A percentile compares a stretch with the other conserved stretches of the same genome.
phyloP scores from a whole-genome alignment of 2,797 vertebrate species.

The Coregonus suidteri region DNA sequence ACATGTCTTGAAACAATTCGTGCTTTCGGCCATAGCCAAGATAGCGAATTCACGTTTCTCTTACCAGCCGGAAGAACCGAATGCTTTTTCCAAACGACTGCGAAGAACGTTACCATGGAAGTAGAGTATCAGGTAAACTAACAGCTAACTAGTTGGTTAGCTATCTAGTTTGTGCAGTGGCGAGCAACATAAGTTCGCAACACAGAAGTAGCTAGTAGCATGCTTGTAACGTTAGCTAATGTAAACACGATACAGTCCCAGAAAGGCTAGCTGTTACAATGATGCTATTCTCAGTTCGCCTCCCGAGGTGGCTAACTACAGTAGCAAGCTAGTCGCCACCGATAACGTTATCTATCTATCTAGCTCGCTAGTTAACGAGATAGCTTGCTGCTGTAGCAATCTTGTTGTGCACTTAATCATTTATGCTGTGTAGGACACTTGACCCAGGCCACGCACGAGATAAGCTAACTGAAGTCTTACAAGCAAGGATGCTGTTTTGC shows the following conservation, averaged over 20 bases:
- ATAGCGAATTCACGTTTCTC: slow-evolving; percentile 87
- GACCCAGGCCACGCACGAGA: too few relatives aligned
- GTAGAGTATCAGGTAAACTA: slow-evolving; percentile 86
- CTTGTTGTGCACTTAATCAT: too few relatives aligned
- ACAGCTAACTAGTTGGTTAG: too few relatives aligned
- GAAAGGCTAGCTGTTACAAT: too few relatives aligned
- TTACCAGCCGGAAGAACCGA: slow-evolving; percentile 83
- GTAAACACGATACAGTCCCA: not conserved
- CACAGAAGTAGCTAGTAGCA: not conserved
- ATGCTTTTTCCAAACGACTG: slow-evolving; percentile 86
- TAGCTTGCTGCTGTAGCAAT: not conserved
- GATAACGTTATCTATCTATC: not conserved
- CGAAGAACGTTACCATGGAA: slow-evolving; percentile 83
- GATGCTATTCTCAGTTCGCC: too few relatives aligned
- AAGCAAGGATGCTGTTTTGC: not conserved
- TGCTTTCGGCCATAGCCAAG: slow-evolving; percentile 70
- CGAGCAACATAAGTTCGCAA: not conserved
- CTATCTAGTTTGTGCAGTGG: not conserved
- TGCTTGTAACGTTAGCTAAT: not conserved
- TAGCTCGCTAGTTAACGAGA: not conserved
- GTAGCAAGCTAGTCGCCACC: not conserved
- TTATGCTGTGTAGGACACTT: too few relatives aligned
- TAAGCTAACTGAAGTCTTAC: not conserved
- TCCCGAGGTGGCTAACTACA: too few relatives aligned
- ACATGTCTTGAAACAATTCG: slow-evolving; percentile 35